Evolutionary conservation across 2,888 invertebrate species (phyloP).

Genomic region (Acronicta leporina): DNA sequence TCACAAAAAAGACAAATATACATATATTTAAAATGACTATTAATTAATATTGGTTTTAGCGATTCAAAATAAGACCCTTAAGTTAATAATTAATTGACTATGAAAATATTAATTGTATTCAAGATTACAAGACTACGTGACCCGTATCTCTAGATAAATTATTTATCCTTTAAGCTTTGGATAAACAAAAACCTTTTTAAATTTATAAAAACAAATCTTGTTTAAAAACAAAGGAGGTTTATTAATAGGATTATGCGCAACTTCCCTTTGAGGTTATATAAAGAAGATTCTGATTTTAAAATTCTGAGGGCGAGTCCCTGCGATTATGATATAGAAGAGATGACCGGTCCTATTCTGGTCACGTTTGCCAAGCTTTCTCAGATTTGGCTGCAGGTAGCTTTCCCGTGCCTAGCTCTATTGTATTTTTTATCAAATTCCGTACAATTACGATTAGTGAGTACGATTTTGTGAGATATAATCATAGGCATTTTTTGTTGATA

Average conservation of each 20-base stretch:
- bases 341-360: conserved; percentile 74
- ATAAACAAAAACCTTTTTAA: conserved; percentile 1
- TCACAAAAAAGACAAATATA: too few relatives aligned
- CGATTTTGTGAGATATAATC: conserved; percentile 18
- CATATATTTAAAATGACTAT: too few relatives aligned
- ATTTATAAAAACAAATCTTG: background rate
- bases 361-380: conserved; percentile 79
- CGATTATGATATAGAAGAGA: conserved; percentile 78
- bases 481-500: too few relatives aligned
- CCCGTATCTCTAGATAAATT: background rate
- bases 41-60: too few relatives aligned
- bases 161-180: background rate
- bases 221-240: conserved; percentile 7
- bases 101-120: too few relatives aligned
- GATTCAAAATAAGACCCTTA: too few relatives aligned
- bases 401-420: conserved; percentile 39
- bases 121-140: too few relatives aligned
- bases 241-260: conserved; percentile 35
- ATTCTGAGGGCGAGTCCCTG: conserved; percentile 74
- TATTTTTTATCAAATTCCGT: conserved; percentile 24
- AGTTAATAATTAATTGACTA: too few relatives aligned
- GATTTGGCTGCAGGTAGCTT: conserved; percentile 75
- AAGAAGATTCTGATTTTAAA: conserved; percentile 68
- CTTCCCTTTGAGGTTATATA: conserved; percentile 58
- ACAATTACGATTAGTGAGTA: too few relatives aligned